Conservation (phyloP, 2,888 invertebrate genomes). For the Tipula unca region DNA sequence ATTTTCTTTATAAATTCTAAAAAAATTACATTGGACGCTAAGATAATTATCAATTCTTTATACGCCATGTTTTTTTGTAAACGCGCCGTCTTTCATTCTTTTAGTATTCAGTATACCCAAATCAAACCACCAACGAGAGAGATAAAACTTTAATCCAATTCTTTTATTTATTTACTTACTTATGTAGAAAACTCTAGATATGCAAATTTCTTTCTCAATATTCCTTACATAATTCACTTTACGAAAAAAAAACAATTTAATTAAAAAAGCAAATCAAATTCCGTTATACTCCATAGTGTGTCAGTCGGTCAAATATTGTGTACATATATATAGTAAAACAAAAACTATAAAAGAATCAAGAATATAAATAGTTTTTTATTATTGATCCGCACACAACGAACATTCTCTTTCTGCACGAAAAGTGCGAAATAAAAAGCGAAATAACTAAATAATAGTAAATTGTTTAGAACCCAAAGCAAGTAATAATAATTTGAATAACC, state of each 20-base stretch:
- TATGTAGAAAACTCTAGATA: neutral
- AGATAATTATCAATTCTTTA: no score
- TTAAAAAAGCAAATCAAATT: neutral
- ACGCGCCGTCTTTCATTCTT: neutral
- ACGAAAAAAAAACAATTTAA: neutral
- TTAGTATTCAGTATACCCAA: neutral
- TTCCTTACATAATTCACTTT: neutral
- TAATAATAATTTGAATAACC: neutral
- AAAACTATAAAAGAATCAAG: neutral
- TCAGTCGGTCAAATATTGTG: neutral
- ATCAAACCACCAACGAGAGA: neutral
- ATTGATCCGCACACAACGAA: neutral
- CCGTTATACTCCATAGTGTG: slow-evolving; percentile 18
- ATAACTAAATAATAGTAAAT: neutral
- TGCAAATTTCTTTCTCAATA: slow-evolving; percentile 1
- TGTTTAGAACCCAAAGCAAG: neutral
- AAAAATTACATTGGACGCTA: neutral
- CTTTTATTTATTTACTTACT: neutral
- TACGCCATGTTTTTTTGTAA: no score
- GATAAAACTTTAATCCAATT: neutral
- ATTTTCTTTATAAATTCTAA: neutral
- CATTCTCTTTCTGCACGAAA: slow-evolving; percentile 9
- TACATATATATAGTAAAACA: neutral
- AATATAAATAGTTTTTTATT: neutral
- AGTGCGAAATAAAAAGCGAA: neutral